phyloP scores from a whole-genome alignment of 2,888 invertebrate genomes.

The Gari tellinella region DNA sequence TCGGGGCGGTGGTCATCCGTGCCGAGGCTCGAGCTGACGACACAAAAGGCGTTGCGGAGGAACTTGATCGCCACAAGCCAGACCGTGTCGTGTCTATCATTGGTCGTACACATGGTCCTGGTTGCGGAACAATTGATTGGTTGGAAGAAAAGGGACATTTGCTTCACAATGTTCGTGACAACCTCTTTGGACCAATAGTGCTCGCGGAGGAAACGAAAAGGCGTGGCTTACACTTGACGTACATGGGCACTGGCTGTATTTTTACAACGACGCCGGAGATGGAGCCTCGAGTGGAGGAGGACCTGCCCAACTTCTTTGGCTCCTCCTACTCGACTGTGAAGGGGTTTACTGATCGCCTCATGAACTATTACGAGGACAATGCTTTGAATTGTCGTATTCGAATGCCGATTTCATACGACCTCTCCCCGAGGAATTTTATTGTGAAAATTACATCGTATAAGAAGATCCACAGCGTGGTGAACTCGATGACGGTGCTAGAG shows the following conservation, averaged over 20 bases:
- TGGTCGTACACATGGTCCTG: no score
- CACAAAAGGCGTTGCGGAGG: background rate
- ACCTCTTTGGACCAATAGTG: no score
- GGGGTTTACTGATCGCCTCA: background rate
- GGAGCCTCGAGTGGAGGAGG: background rate
- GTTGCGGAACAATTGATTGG: no score
- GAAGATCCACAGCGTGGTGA: background rate
- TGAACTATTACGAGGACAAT: background rate
- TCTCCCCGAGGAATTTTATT: background rate
- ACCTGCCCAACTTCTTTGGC: background rate
- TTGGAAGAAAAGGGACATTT: no score
- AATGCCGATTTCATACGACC: background rate
- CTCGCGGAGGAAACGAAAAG: background rate
- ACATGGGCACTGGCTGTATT: background rate
- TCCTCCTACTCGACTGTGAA: background rate
- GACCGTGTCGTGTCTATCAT: background rate
- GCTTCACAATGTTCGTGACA: no score
- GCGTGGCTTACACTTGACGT: conserved; percentile 1
- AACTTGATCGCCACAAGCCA: background rate
- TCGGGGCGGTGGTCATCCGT: background rate
- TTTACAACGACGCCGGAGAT: background rate
- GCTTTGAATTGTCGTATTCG: background rate
- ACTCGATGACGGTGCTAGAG: background rate
- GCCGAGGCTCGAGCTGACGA: conserved; percentile 2
- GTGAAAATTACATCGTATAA: background rate